Conservation (phyloP, 2,113 vertebrate species). For the Oreochromis niloticus region DNA sequence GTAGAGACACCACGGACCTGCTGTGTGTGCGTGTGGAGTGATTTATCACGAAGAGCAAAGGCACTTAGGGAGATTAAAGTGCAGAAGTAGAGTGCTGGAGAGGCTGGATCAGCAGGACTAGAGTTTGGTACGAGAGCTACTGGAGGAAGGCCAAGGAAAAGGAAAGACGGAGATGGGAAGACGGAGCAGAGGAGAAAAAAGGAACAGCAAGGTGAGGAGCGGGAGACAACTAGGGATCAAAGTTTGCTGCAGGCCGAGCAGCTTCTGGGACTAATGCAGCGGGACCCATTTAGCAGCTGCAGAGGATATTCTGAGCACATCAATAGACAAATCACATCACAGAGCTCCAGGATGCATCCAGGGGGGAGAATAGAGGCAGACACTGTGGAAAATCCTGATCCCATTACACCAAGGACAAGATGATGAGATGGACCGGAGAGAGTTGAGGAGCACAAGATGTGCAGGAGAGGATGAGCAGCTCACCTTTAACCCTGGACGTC, state of each 20-base stretch:
- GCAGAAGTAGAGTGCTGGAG: slow-evolving; percentile 34
- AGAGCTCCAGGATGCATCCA: not conserved
- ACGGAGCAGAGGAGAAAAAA: not conserved
- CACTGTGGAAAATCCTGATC: not conserved
- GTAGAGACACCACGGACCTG: slow-evolving; percentile 15
- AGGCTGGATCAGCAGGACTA: slow-evolving; percentile 59
- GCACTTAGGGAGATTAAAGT: slow-evolving; percentile 69
- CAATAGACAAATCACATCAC: slow-evolving; percentile 48
- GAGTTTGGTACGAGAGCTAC: slow-evolving; percentile 10
- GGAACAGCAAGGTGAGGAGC: not conserved
- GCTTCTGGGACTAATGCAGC: slow-evolving; percentile 6
- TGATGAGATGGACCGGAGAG: not conserved
- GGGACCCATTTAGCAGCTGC: slow-evolving; percentile 29
- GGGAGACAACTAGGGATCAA: not conserved
- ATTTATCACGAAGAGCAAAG: slow-evolving; percentile 59
- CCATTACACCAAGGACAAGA: slow-evolving; percentile 45
- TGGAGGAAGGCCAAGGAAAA: slow-evolving; percentile 42
- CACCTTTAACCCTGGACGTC: slow-evolving; percentile 92
- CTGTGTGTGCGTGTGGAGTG: slow-evolving; percentile 19
- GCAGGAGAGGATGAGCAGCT: slow-evolving; percentile 10
- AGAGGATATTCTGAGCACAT: slow-evolving; percentile 40
- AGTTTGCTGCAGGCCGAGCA: not conserved
- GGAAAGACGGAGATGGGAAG: not conserved
- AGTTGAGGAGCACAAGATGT: not conserved
- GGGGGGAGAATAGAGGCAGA: not conserved